A percentile compares a stretch with the other conserved stretches of the same genome.
Conservation (phyloP, 2,888 invertebrate species). For the Sialis fuliginosa region DNA sequence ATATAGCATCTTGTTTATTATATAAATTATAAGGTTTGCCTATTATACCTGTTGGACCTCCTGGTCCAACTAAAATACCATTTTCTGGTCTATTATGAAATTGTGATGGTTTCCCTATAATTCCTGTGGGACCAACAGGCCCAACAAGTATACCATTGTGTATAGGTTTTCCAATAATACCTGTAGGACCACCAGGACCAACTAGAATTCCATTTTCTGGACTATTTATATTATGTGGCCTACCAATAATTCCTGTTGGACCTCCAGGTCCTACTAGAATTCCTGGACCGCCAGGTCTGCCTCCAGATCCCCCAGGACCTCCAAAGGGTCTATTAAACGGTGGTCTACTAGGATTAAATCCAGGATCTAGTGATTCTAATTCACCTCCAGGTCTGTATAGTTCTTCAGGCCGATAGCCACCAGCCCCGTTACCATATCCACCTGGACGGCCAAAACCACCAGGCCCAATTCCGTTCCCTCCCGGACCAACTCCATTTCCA, state of each 20-base stretch:
- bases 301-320: conserved; percentile 6
- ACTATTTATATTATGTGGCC: not conserved
- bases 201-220: conserved; percentile 1
- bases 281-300: conserved; percentile 6
- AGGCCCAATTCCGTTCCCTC: conserved; percentile 9
- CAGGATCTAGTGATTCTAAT: conserved; percentile 10
- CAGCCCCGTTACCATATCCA: not conserved
- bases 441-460: conserved; percentile 4
- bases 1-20: not conserved
- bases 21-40: not conserved
- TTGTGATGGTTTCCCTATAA: conserved; percentile 21
- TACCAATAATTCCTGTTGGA: not conserved
- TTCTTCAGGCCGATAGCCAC: no score
- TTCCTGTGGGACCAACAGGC: conserved; percentile 34
- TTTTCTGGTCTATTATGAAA: conserved; percentile 14
- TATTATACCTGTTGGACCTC: not conserved
- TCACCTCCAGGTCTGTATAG: conserved; percentile 14
- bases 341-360: conserved; percentile 2
- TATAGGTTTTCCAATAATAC: conserved; percentile 6
- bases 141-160: conserved; percentile 22
- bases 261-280: conserved; percentile 8
- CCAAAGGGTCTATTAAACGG: not conserved
- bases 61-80: conserved; percentile 24
- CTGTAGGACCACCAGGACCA: conserved; percentile 7
- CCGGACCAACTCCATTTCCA: conserved; percentile 5